Percentiles rank a stretch among this genome's conserved stretches.
These are phyloP conservation scores for Phymorhynchus buccinoides DNA, from an alignment of 1,140 invertebrate species.

Conservation along the genomic window DNA sequence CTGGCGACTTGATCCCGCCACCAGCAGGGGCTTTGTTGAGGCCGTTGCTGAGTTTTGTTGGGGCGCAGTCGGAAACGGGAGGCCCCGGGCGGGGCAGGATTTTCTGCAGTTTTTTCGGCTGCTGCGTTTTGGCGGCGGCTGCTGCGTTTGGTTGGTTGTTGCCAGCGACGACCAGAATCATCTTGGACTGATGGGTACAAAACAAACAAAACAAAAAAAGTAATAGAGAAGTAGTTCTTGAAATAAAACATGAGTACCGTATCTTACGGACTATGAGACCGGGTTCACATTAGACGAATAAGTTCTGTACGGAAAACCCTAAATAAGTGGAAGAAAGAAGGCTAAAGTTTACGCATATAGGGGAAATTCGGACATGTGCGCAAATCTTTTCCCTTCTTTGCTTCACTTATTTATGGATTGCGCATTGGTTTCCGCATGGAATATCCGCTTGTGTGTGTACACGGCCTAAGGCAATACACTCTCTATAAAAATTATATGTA, in stretches of 20 bases:
- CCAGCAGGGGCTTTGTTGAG: background rate
- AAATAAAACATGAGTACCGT: background rate
- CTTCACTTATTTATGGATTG: too few relatives aligned
- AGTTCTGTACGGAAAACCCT: too few relatives aligned
- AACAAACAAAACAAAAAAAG: background rate
- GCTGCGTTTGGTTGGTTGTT: background rate
- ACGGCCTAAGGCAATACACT: background rate
- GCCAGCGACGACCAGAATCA: slow-evolving; percentile 6
- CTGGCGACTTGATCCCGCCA: too few relatives aligned
- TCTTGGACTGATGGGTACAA: background rate
- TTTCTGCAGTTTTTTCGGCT: background rate
- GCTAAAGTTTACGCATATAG: too few relatives aligned
- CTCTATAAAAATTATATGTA: background rate
- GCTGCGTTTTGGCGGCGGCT: background rate
- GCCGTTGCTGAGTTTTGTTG: background rate
- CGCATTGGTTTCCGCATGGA: too few relatives aligned
- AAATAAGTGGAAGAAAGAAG: too few relatives aligned
- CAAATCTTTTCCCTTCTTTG: too few relatives aligned
- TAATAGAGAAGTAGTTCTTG: too few relatives aligned
- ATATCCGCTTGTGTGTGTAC: too few relatives aligned
- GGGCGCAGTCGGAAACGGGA: background rate
- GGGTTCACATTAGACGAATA: too few relatives aligned
- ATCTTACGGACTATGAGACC: too few relatives aligned
- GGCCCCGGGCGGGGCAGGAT: slow-evolving; percentile 14
- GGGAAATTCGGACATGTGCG: too few relatives aligned